Evolutionary conservation across 2,113 vertebrate genomes (phyloP), one percentile per base, ranked within the genome.

Genomic region (Climacteris rufus): DNA sequence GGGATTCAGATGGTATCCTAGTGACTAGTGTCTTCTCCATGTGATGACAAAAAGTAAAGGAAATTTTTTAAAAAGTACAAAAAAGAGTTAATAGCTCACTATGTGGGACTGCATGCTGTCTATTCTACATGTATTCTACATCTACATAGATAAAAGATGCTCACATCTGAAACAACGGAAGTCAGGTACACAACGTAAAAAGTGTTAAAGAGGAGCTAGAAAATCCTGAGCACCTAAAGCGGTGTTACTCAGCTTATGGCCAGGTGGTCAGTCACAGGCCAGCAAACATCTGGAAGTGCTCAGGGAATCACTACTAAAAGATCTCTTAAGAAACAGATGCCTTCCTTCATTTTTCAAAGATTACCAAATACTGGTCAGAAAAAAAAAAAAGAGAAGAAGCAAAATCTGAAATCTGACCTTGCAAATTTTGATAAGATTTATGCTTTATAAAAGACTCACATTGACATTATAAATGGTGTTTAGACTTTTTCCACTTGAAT

Each of bases 281-380:
- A 88, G 19, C 7, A 78, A 50, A 28, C 17, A 31, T 9, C 8
- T 44, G 52, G 33, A 80, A 7, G 6, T 44, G 42, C 27, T 12
- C 22, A 61, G n/a, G 21, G 13, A 82, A 49, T 56, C 30, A 33
- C 40, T 69, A n/a, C 10, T n/a, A 22, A 63, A 52, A 56, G 8
- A 27, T 0, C 0, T n/a, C 37, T 44, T 19, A 22, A 25, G 16
- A 85, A 47, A 1, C 12, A 49, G 10, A n/a, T 2, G 0, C 27
- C n/a, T 70, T 63, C 12, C 28, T 72, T 82, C 22, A 13, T 60
- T 75, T 78, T 83, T 28, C 40, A 74, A 78, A 57, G 19, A 5
- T 3, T 82, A 8, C 4, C 23, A 85, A 61, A 61, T 5, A 15
- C 15, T 49, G 2, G 2, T 50, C 6, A 4, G 11, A 44, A 74